Percentiles rank a stretch among this genome's conserved stretches.
Evolutionary conservation across 2,797 vertebrate genomes (phyloP).

Genomic region (Centropyge bicolor): DNA sequence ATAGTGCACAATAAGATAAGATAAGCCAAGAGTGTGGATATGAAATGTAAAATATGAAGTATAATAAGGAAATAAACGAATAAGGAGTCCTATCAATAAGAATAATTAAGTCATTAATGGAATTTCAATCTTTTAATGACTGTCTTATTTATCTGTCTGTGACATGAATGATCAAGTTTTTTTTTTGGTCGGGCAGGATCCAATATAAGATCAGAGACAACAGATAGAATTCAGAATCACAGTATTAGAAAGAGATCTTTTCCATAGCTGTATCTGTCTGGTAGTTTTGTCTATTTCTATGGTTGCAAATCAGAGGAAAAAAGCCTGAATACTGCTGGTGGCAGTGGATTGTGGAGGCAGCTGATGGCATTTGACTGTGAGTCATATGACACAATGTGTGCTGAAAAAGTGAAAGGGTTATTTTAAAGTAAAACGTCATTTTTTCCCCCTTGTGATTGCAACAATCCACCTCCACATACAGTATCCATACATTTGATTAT

Average conservation of each 20-base stretch:
- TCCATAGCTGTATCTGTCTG: not conserved
- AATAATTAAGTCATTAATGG: not conserved
- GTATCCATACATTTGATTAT: not conserved
- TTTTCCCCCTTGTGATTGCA: not conserved
- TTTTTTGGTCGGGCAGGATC: not conserved
- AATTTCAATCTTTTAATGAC: not conserved
- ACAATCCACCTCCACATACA: not conserved
- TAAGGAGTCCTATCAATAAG: not conserved
- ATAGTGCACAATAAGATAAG: not conserved
- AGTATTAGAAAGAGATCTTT: not conserved
- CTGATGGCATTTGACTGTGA: constrained; percentile 14
- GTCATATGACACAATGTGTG: constrained; percentile 8
- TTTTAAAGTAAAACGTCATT: not conserved
- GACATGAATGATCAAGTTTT: not conserved
- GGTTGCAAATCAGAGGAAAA: not conserved
- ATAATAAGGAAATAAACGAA: too few species aligned
- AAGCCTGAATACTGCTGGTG: not conserved
- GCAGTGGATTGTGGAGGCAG: constrained; percentile 16
- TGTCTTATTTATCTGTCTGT: not conserved
- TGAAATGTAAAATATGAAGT: too few species aligned
- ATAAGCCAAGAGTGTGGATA: too few species aligned
- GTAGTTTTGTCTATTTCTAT: not conserved
- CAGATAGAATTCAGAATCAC: not conserved
- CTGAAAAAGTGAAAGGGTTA: not conserved
- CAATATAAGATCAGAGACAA: not conserved